Base-by-base conservation (phyloP, 2,113 vertebrate genomes). In the Sturnira hondurensis region DNA sequence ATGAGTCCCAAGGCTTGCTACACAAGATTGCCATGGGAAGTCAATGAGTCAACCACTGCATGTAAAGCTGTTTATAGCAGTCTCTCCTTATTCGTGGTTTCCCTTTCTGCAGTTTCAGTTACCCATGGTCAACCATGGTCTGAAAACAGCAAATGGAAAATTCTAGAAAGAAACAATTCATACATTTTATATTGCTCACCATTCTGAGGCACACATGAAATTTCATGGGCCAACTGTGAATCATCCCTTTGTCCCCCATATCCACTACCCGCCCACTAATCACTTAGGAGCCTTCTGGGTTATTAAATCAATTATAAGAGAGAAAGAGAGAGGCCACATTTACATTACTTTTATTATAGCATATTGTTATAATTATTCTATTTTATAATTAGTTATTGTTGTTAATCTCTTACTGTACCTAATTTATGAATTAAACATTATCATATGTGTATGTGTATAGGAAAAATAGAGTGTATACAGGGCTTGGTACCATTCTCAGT, bases 1-100 rank as follows among this genome's bases (percentile, higher is more conserved):
- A 7, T 4, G 3, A 33, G 9, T 45, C 47, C 22, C 7, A 20
- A 58, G 1, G 2, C 54, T 41, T 12, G 41, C 43, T 4, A 0
- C n/a, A 16, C 36, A 38, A 36, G 33, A 24, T 1, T 7, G 4
- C 22, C 86, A 2, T 7, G 36, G 76, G 77, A 76, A 41, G 11
- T 8, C 63, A 50, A 41, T 1, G 15, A 10, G 0, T 14, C 43
- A 45, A 19, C n/a, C 8, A 45, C 24, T 7, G 9, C 2, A 7
- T 9, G 36, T 8, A 19, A 71, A 45, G 28, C 26, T 86, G 47
- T 47, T 10, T 19, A 33, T 11, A 22, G 28, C 5, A 7, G 58
- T 20, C 56, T 38, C 41, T 61, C 38, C 31, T 56, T 33, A 43
- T 20, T 22, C 26, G 0, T 0, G 16, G 16, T 61, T 4, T 82